Base-by-base conservation (phyloP, 2,888 invertebrate genomes). In the Lasioglossum vierecki region DNA sequence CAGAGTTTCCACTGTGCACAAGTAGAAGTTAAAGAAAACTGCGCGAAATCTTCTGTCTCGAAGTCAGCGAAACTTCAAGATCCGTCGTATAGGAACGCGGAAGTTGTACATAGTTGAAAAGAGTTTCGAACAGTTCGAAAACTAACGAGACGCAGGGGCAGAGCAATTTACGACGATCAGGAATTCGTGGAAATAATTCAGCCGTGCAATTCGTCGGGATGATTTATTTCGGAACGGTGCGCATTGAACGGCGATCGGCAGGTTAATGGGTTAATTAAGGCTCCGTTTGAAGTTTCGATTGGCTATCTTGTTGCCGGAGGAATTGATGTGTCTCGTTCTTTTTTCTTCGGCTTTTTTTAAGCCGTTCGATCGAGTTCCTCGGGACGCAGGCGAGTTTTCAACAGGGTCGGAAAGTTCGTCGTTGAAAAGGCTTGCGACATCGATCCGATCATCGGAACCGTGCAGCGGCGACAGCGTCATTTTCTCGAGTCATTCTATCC, bases 261-360 rank as follows among this genome's bases (percentile, higher is more conserved):
- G 57, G 57, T 57, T 57, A 57, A 57, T 57, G n/a, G 57, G 57
- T 57, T 57, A 57, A 57, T 57, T 53, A 74, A 57, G 53, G n/a
- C n/a, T 3, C 57, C 57, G 57, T 57, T 57, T 57, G n/a, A 22
- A n/a, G 57, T 57, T 57, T 22, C 57, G 57, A 57, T 57, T 57
- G 2, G n/a, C 57, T 57, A 57, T n/a, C 57, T n/a, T 57, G 57
- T 57, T 57, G 57, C 57, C n/a, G 11, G 57, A n/a, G 57, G n/a
- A n/a, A 57, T 57, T 11, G 57, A 57, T n/a, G n/a, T 57, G n/a
- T 57, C 4, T 0, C n/a, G 3, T 57, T 4, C 4, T 57, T 1
- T n/a, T 57, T n/a, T 57, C n/a, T 53, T n/a, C n/a, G 6, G 0
- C 9, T 53, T 53, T 57, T 57, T 57, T 57, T 1, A 11, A 2